Conservation (phyloP, 2,888 invertebrate species). For the Ichneumon xanthorius region DNA sequence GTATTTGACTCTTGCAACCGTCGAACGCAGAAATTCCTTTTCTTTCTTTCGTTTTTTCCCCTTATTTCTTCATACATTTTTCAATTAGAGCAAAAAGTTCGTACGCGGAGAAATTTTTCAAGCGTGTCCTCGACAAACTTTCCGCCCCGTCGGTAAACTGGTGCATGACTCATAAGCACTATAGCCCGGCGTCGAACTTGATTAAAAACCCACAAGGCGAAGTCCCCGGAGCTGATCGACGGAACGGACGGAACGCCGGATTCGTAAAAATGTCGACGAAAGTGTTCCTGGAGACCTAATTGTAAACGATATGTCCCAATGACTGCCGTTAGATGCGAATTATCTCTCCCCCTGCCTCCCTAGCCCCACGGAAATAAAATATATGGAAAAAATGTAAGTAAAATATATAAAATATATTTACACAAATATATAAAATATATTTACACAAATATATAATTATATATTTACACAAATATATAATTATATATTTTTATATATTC, state of each 20-base stretch:
- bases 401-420: too few species aligned
- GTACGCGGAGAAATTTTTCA: not conserved
- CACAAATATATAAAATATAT: too few species aligned
- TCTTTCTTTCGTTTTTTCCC: not conserved
- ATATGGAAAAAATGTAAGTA: too few species aligned
- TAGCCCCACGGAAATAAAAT: too few species aligned
- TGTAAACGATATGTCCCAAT: not conserved
- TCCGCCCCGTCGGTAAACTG: constrained; percentile 8
- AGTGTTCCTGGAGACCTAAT: not conserved
- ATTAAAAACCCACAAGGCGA: constrained; percentile 17
- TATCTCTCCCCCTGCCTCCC: not conserved
- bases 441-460: too few species aligned
- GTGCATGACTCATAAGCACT: constrained; percentile 5
- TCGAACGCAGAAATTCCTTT: not conserved
- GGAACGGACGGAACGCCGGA: not conserved
- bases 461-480: too few species aligned
- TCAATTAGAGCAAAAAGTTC: not conserved
- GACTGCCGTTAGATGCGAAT: too few species aligned
- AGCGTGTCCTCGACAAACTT: constrained; percentile 12
- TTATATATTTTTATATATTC: too few species aligned
- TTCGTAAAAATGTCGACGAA: constrained; percentile 1
- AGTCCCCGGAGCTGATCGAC: not conserved
- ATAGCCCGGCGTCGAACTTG: not conserved
- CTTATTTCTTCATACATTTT: not conserved
- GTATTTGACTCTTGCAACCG: not conserved